Conservation (phyloP, 2,888 invertebrate species). For the Exephanes ischioxanthus region DNA sequence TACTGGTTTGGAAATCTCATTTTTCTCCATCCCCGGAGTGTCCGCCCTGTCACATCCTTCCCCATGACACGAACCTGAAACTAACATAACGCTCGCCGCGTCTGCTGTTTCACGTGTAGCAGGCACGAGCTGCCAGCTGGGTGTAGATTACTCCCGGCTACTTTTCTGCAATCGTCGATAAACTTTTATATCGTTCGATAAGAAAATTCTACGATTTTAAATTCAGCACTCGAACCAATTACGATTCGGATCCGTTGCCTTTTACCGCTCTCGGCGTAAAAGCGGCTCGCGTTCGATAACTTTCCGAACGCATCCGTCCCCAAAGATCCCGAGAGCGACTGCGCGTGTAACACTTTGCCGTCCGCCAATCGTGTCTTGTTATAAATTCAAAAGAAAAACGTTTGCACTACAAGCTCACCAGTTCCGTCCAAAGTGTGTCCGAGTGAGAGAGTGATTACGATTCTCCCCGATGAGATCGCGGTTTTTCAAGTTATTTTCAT, state of each 20-base stretch:
- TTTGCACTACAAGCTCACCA: constrained; percentile 51
- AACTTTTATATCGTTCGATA: background rate
- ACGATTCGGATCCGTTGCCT: background rate
- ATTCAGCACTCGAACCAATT: background rate
- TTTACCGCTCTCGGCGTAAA: background rate
- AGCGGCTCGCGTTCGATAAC: constrained; percentile 2
- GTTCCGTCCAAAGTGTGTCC: constrained; percentile 52
- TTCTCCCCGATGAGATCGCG: constrained; percentile 15
- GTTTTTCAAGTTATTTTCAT: background rate
- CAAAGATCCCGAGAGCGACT: constrained; percentile 11
- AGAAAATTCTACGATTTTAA: background rate
- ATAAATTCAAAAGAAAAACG: constrained; percentile 68
- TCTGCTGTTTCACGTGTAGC: too few species aligned
- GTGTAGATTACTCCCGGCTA: too few species aligned
- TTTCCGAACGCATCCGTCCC: background rate
- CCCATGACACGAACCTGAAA: too few species aligned
- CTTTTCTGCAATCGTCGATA: too few species aligned
- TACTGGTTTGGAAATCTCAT: too few species aligned
- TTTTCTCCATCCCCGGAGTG: too few species aligned
- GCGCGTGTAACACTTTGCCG: constrained; percentile 21
- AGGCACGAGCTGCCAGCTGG: too few species aligned
- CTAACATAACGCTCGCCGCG: too few species aligned
- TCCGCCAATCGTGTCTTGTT: constrained; percentile 53
- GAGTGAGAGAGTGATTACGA: constrained; percentile 7
- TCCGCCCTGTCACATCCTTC: too few species aligned